A percentile compares a stretch with the other conserved stretches of the same genome.
Conservation (phyloP, 1,140 invertebrate genomes). For the Aradophagus sp. region DNA sequence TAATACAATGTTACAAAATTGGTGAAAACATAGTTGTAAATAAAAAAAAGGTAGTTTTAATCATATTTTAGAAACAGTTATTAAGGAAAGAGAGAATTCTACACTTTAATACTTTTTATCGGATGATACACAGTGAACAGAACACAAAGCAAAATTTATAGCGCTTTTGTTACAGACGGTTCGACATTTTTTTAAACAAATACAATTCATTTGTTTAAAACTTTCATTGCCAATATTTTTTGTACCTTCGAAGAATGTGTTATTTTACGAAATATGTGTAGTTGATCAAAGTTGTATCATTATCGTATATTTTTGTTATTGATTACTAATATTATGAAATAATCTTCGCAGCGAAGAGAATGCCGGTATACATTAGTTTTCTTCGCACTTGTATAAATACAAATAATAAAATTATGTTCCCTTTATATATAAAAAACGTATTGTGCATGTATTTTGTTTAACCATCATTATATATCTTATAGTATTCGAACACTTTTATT, state of each 20-base stretch:
- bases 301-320: slow-evolving; percentile 59
- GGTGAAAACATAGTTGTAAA: slow-evolving; percentile 57
- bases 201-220: slow-evolving; percentile 43
- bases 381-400: slow-evolving; percentile 55
- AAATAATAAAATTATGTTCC: slow-evolving; percentile 57
- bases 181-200: slow-evolving; percentile 34
- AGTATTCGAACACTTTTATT: too few species aligned
- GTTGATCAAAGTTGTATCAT: slow-evolving; percentile 54
- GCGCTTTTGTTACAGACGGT: slow-evolving; percentile 46
- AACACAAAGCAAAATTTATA: slow-evolving; percentile 50
- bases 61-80: slow-evolving; percentile 56
- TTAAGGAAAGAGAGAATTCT: slow-evolving; percentile 48
- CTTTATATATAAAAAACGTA: slow-evolving; percentile 48
- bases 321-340: slow-evolving; percentile 58
- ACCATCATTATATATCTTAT: too few species aligned
- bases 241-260: slow-evolving; percentile 43
- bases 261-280: slow-evolving; percentile 49
- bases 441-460: slow-evolving; percentile 50
- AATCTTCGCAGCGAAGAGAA: slow-evolving; percentile 52
- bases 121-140: slow-evolving; percentile 35
- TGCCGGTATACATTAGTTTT: slow-evolving; percentile 54
- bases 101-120: slow-evolving; percentile 59
- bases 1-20: slow-evolving; percentile 54
- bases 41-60: slow-evolving; percentile 55
- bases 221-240: slow-evolving; percentile 54